Evolutionary conservation across 2,888 invertebrate genomes (phyloP), one percentile per base, ranked within the genome.

Genomic region (Sceliomorpha sp.): DNA sequence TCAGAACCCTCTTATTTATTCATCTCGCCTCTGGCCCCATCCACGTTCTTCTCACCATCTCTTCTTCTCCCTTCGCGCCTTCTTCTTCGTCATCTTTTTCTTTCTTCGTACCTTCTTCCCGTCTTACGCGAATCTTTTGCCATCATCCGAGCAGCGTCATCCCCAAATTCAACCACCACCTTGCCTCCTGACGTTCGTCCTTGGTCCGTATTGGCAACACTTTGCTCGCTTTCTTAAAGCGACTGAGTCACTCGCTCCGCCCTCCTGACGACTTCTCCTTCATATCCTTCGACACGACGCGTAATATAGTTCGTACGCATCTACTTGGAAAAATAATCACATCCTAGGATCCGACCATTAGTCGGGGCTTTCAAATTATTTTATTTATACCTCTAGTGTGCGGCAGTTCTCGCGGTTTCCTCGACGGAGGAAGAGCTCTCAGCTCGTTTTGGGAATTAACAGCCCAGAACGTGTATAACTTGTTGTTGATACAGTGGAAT

Each of bases 1-100:
- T 83, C 84, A 85, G 80, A 84, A 82, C 80, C 83, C 83, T 85
- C 83, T 86, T 86, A 86, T 86, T 86, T 86, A 86, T 86, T 86
- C 85, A 86, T 86, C 84, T 85, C 85, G 81, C 85, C 84, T 83
- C 80, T 75, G 50, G 32, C 70, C 58, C 53, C 51, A 45, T 44
- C 42, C 56, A 44, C 24, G 14, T n/a, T 37, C 34, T 3, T 36
- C 36, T 45, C 47, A 39, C 37, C 32, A 29, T 17, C 55, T 39
- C 31, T 13, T 44, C 14, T 48, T 29, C 17, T 48, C 37, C 17
- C 12, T 45, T 26, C 32, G 29, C 15, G 32, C 36, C 12, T 32
- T 24, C 53, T 32, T 39, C 27, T 12, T 6, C 31, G 14, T 32
- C 17, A 44, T 50, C 36, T 44, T 36, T 32, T 32, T 36, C 27